phyloP scores from a whole-genome alignment of 2,113 vertebrate genomes.

The Otus sunia region DNA sequence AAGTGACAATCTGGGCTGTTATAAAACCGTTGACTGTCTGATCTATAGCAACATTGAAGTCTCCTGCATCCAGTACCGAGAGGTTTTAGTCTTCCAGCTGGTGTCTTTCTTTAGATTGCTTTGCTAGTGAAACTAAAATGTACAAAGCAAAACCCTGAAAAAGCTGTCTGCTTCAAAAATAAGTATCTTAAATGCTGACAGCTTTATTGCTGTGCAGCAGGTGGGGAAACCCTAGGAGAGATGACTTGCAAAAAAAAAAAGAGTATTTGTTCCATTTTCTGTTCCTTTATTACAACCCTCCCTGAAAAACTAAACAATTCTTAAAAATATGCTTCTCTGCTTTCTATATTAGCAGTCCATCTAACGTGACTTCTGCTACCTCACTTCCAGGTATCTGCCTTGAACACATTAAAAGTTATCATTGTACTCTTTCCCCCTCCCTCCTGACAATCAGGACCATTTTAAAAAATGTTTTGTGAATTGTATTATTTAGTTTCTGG shows the following conservation, averaged over 20 bases:
- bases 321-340: neutral
- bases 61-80: neutral
- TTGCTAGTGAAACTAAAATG: neutral
- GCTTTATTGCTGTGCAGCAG: neutral
- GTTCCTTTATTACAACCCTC: neutral
- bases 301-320: neutral
- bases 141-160: neutral
- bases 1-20: neutral
- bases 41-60: neutral
- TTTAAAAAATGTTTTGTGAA: neutral
- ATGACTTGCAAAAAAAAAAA: neutral
- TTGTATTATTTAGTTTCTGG: neutral
- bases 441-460: neutral
- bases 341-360: neutral
- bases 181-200: neutral
- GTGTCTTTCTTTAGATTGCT: neutral
- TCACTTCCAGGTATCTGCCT: neutral
- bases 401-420: neutral
- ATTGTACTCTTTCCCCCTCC: neutral
- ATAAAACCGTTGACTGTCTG: neutral
- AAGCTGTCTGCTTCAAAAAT: neutral
- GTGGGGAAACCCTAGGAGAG: neutral
- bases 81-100: neutral
- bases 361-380: neutral
- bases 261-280: neutral